These are phyloP conservation scores for Andrena marginata DNA, from an alignment of 2,888 invertebrate species.

Conservation along the genomic window DNA sequence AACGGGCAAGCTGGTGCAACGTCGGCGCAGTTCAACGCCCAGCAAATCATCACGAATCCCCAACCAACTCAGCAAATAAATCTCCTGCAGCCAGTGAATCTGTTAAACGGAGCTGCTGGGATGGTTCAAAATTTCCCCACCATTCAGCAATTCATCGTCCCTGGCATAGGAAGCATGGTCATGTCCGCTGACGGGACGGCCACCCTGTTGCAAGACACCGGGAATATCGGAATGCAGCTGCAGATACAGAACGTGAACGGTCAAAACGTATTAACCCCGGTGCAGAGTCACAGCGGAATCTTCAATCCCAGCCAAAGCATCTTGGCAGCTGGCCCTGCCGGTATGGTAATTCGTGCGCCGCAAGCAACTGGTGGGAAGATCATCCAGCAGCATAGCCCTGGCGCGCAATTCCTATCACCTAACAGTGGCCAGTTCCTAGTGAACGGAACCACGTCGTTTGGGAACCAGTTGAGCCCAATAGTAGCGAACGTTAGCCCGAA, in stretches of 20 bases:
- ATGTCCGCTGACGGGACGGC: conserved; percentile 93
- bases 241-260: conserved; percentile 93
- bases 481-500: conserved; percentile 91
- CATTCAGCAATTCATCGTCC: conserved; percentile 93
- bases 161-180: conserved; percentile 93
- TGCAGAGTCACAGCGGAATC: conserved; percentile 88
- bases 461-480: conserved; percentile 92
- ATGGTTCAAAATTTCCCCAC: conserved; percentile 92
- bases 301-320: conserved; percentile 90
- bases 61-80: conserved; percentile 88
- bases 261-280: conserved; percentile 91
- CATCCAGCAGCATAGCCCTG: conserved; percentile 89
- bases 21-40: conserved; percentile 88
- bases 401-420: conserved; percentile 91
- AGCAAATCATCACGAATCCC: conserved; percentile 88
- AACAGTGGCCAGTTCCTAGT: conserved; percentile 91
- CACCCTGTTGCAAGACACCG: conserved; percentile 90
- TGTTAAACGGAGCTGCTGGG: conserved; percentile 90
- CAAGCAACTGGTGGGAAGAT: conserved; percentile 90
- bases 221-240: conserved; percentile 90
- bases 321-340: conserved; percentile 88
- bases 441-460: conserved; percentile 89
- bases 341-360: conserved; percentile 92
- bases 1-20: conserved; percentile 88
- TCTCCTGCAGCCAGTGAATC: conserved; percentile 92